Base-by-base conservation (phyloP, 2,888 invertebrate species). In the Papilio elwesi region DNA sequence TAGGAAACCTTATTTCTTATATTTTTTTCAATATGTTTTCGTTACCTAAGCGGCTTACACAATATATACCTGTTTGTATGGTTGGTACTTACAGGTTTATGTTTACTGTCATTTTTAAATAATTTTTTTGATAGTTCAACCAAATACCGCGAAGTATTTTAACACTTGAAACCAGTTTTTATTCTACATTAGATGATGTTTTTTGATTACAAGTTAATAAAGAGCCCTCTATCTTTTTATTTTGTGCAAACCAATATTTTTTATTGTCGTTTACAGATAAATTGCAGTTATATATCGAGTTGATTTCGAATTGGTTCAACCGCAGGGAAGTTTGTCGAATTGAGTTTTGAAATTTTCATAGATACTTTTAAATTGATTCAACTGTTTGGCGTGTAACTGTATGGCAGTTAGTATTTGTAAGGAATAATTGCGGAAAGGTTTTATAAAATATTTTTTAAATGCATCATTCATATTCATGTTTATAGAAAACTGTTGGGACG, bases 401-500 rank as follows among this genome's bases (percentile, higher is more conserved):
- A 68, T 75, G 65, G 71, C 68, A 69, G 68, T 65, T 74, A 26
- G 57, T 64, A 57, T 63, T 63, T 65, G 71, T 66, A 63, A 65
- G 66, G 59, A 71, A 68, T 48, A 71, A 68, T 76, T 78, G 76
- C 75, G 79, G 76, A 78, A 81, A 82, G 6, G 26, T 55, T 9
- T 43, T 80, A 78, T 75, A 76, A 74, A 78, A 76, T 77, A 77
- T 68, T 73, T 74, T 64, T 70, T n/a, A 68, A 74, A 75, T 78
- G 77, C 76, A 74, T 75, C 77, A 78, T 79, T 78, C 73, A 66
- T 78, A 7, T 51, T 7, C 77, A 76, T 78, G 77, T 77, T 76
- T 77, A 83, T 82, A 79, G 76, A 79, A 71, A 78, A 81, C 79
- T n/a, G 82, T 77, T 78, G 76, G 74, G 76, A 74, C 81, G 82